A percentile compares a stretch with the other conserved stretches of the same genome.
phyloP scores from a whole-genome alignment of 2,797 vertebrate genomes.

The Pangasius sanitwongsei region DNA sequence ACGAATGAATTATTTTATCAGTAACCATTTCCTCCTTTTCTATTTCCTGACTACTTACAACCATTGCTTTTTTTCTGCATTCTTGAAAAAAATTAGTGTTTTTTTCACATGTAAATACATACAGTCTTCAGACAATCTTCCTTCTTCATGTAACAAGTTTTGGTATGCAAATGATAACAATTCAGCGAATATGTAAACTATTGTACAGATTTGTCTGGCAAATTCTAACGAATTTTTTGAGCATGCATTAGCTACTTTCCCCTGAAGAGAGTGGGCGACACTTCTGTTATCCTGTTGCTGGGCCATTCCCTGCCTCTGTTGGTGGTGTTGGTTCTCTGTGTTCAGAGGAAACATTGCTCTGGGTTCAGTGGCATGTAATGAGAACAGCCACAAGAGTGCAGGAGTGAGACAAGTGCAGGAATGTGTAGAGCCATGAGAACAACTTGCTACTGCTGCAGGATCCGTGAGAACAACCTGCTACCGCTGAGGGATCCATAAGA shows the following conservation, averaged over 20 bases:
- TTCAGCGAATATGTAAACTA: not conserved
- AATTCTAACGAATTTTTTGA: not conserved
- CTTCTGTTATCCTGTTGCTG: not conserved
- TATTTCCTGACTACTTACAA: not conserved
- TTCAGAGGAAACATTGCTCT: not conserved
- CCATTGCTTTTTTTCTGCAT: not conserved
- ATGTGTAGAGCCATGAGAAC: not conserved
- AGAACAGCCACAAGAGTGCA: slow-evolving; percentile 9
- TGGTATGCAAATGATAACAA: not conserved
- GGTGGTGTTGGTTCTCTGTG: not conserved
- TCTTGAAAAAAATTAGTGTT: not conserved
- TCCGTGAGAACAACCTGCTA: no score
- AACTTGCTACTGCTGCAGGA: not conserved
- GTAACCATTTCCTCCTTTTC: not conserved
- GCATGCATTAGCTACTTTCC: not conserved
- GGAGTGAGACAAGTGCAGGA: not conserved
- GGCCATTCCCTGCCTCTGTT: not conserved
- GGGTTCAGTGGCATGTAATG: not conserved
- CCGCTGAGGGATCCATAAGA: no score
- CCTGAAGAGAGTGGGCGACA: not conserved
- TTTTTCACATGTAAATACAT: not conserved
- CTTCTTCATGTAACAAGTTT: not conserved
- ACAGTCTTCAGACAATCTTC: not conserved
- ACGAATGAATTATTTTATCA: not conserved
- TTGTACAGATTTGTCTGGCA: not conserved